Evolutionary conservation across 2,113 vertebrate genomes (phyloP).

Genomic region (Perccottus glenii): DNA sequence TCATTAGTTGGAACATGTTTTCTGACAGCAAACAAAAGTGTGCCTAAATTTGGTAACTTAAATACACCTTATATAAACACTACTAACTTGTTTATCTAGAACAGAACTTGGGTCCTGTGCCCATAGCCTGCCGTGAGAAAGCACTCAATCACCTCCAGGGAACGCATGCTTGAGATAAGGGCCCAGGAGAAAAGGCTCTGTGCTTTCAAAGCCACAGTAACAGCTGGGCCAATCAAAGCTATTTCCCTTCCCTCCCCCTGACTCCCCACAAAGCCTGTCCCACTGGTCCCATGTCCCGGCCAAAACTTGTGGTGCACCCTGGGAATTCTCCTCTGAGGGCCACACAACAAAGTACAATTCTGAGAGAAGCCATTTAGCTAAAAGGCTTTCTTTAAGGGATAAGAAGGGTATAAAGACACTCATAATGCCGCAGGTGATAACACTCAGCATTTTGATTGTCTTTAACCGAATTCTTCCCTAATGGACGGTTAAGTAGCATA

Average conservation of each 20-base stretch:
- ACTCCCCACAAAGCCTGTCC: constrained; percentile 73
- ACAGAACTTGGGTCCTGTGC: constrained; percentile 35
- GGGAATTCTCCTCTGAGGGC: constrained; percentile 73
- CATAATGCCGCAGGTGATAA: constrained; percentile 66
- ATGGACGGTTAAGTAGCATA: neutral
- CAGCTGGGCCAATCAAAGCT: constrained; percentile 81
- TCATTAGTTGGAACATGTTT: too few species aligned
- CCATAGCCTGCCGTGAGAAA: constrained; percentile 76
- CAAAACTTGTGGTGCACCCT: constrained; percentile 59
- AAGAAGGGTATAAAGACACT: constrained; percentile 56
- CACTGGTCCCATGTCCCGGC: constrained; percentile 65
- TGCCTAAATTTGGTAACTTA: too few species aligned
- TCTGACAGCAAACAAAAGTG: too few species aligned
- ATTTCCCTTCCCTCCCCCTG: constrained; percentile 74
- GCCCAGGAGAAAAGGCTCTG: constrained; percentile 68
- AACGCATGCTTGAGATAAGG: constrained; percentile 74
- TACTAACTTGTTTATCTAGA: constrained; percentile 5
- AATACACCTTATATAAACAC: neutral
- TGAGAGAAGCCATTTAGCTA: constrained; percentile 65
- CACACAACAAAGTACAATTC: constrained; percentile 78
- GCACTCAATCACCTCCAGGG: constrained; percentile 63
- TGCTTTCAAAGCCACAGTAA: constrained; percentile 78
- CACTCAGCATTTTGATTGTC: constrained; percentile 49
- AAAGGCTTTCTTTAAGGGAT: constrained; percentile 73
- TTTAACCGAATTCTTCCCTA: constrained; percentile 33